Evolutionary conservation across 2,113 vertebrate species (phyloP).

Genomic region (Narcine bancroftii): DNA sequence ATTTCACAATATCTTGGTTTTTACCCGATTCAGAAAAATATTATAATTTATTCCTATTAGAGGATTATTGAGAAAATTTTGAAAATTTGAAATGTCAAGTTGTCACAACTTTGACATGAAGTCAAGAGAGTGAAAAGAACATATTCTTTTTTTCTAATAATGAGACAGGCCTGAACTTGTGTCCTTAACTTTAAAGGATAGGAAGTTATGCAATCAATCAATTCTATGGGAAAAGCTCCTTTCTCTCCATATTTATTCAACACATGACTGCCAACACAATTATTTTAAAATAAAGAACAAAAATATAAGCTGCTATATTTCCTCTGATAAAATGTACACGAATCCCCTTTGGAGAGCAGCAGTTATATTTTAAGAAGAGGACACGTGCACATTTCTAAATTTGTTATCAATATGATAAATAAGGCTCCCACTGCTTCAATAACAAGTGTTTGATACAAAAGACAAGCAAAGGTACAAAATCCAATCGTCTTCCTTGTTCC

Average conservation of each 20-base stretch:
- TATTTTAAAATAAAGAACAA: neutral
- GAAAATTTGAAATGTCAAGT: neutral
- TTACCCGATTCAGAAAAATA: neutral
- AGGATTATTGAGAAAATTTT: neutral
- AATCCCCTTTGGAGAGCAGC: neutral
- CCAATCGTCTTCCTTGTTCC: neutral
- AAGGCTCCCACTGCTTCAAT: neutral
- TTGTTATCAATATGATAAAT: neutral
- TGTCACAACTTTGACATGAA: neutral
- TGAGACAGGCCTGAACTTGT: neutral
- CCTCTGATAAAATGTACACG: neutral
- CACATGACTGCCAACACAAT: neutral
- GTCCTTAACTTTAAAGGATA: neutral
- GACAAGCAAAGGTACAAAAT: neutral
- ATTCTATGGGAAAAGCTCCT: neutral
- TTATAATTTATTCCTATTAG: neutral
- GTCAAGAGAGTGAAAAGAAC: neutral
- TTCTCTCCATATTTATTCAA: neutral
- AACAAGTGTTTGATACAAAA: neutral
- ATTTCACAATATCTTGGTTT: neutral
- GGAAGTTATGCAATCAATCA: neutral
- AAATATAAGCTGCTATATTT: neutral
- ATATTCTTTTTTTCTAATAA: neutral
- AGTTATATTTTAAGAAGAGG: neutral
- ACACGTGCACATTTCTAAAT: neutral